Base-by-base conservation (phyloP, 2,113 vertebrate species). In the Otus sunia region DNA sequence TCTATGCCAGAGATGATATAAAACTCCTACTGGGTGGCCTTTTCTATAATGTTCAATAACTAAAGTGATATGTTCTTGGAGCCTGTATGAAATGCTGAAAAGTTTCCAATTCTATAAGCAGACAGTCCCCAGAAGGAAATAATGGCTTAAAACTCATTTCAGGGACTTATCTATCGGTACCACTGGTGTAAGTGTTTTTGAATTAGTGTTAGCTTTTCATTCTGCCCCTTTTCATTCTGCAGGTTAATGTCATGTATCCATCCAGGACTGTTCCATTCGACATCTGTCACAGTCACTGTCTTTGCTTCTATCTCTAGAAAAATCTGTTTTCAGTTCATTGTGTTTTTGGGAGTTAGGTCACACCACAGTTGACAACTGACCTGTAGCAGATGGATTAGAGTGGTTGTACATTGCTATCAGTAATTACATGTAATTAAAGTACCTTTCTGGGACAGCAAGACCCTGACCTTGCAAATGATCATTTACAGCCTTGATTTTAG, bases 401-500 rank as follows among this genome's bases (percentile, higher is more conserved):
- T 17, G 55, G 34, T 23, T 77, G 55, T 73, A 92, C 32, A 12
- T 62, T 73, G 64, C 63, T 92, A 69, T n/a, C 34, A 62, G 49
- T 62, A 88, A 88, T 76, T 92, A 34, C 25, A 32, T 34, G 45
- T 62, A 53, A 91, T 91, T 87, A 60, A 91, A 53, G 59, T 53
- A 45, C 36, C 49, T 93, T 80, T 75, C 71, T 53, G 91, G 55
- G 75, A 90, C 79, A 86, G 80, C 80, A 53, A 77, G 86, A n/a
- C 89, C 63, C n/a, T 71, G 66, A 88, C 86, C 53, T 91, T 53
- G 39, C 68, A 43, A 63, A 58, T 0, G 1, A 27, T 52, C 8
- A 3, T 64, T 73, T 58, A 50, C 85, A 79, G 71, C 49, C 62
- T 60, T 63, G 47, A 21, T 91, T 53, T 77, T 30, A 66, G 77